Percentiles rank a stretch among this genome's conserved stretches.
Conservation (phyloP, 2,888 invertebrate genomes). For the Chrysolina americana region DNA sequence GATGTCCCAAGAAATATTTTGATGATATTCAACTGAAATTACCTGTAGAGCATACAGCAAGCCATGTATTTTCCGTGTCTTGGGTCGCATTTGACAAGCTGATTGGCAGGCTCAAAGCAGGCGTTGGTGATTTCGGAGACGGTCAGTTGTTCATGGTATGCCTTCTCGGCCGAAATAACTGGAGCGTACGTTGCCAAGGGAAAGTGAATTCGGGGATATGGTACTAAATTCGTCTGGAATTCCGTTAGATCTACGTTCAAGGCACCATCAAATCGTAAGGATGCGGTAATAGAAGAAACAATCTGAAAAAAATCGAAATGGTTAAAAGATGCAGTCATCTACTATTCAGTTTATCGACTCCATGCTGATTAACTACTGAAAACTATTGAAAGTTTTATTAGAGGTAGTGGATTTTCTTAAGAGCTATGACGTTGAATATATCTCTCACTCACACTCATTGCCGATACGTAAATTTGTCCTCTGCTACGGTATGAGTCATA, state of each 20-base stretch:
- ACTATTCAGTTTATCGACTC: no score
- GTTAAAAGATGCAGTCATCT: no score
- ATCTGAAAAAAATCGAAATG: conserved; percentile 79
- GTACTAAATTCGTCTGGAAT: conserved; percentile 94
- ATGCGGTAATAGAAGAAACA: conserved; percentile 94
- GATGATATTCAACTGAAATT: neutral
- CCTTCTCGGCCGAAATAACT: conserved; percentile 93
- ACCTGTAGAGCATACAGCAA: conserved; percentile 92
- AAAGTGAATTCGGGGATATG: conserved; percentile 96
- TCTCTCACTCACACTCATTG: no score
- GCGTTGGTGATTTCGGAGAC: conserved; percentile 95
- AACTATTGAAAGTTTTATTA: no score
- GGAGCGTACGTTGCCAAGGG: conserved; percentile 93
- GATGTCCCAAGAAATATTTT: no score
- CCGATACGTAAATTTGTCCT: no score
- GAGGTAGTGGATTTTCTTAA: no score
- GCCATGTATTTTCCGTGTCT: conserved; percentile 95
- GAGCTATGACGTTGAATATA: no score
- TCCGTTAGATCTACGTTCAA: conserved; percentile 94
- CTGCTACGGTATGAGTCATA: no score
- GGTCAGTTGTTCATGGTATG: conserved; percentile 92
- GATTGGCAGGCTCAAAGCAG: conserved; percentile 95
- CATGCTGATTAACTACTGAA: no score
- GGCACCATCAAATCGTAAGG: conserved; percentile 92
- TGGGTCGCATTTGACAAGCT: conserved; percentile 94